Conservation (phyloP, 2,888 invertebrate species). For the Limnephilus marmoratus region DNA sequence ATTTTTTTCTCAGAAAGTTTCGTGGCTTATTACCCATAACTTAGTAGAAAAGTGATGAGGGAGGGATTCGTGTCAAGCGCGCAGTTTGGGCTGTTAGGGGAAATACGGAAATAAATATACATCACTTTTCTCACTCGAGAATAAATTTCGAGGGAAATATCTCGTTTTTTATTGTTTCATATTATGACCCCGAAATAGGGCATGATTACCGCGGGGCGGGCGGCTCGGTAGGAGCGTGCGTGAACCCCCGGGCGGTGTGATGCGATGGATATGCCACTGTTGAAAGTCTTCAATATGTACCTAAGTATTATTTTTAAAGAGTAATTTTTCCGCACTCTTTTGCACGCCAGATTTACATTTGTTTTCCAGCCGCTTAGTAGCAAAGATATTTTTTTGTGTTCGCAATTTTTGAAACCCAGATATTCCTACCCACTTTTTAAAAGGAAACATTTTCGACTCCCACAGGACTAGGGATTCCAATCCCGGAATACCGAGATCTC, state of each 20-base stretch:
- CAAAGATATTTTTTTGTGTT: no score
- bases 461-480: no score
- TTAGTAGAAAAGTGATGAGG: neutral
- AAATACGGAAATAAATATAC: slow-evolving; percentile 29
- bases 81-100: slow-evolving; percentile 29
- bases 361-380: no score
- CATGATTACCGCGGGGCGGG: slow-evolving; percentile 28
- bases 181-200: slow-evolving; percentile 38
- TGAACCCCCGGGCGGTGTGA: neutral
- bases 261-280: neutral
- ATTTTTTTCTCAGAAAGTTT: neutral
- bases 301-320: no score
- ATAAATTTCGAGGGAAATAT: slow-evolving; percentile 14
- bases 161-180: slow-evolving; percentile 36
- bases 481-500: no score
- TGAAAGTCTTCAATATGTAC: neutral
- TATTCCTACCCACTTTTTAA: no score
- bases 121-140: slow-evolving; percentile 35
- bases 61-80: slow-evolving; percentile 14
- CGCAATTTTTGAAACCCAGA: no score
- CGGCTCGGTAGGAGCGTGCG: neutral
- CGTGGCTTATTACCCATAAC: neutral
- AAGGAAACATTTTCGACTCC: no score
- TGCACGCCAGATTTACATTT: no score
- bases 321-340: no score